phyloP scores from a whole-genome alignment of 2,888 invertebrate genomes.

The Drosophila affinis region DNA sequence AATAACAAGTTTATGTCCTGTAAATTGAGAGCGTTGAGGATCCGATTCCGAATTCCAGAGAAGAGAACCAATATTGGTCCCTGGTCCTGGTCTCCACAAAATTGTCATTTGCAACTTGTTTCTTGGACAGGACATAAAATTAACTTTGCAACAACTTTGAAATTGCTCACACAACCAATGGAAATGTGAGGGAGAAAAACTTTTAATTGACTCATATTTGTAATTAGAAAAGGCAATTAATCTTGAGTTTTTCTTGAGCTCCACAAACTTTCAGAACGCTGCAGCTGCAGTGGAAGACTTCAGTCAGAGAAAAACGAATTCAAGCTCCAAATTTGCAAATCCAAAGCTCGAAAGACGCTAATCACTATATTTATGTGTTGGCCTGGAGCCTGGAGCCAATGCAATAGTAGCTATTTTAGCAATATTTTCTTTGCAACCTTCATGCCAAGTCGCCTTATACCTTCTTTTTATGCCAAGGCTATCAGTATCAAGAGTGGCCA shows the following conservation, averaged over 20 bases:
- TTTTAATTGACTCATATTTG: constrained; percentile 65
- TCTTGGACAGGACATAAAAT: constrained; percentile 7
- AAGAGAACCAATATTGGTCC: not conserved
- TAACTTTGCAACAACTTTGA: constrained; percentile 4
- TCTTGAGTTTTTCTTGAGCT: constrained; percentile 31
- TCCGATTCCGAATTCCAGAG: too few species aligned
- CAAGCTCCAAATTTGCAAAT: not conserved
- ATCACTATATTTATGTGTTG: constrained; percentile 57
- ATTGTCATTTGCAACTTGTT: constrained; percentile 2
- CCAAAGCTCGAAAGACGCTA: constrained; percentile 24
- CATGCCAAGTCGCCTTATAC: constrained; percentile 55
- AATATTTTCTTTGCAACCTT: constrained; percentile 39
- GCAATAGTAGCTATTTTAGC: constrained; percentile 35
- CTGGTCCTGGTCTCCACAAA: not conserved
- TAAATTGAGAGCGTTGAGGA: not conserved
- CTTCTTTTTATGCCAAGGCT: constrained; percentile 67
- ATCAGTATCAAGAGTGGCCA: constrained; percentile 46
- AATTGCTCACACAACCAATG: constrained; percentile 36
- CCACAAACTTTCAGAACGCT: constrained; percentile 43
- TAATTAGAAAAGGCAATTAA: constrained; percentile 65
- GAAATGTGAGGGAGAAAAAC: constrained; percentile 43
- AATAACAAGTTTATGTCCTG: not conserved
- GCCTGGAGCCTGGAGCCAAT: constrained; percentile 20
- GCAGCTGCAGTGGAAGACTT: not conserved
- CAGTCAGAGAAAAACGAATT: not conserved